Percentiles rank a stretch among this genome's conserved stretches.
These are phyloP conservation scores for Columba janthina DNA, from an alignment of 2,113 vertebrate genomes.

Conservation along the genomic window DNA sequence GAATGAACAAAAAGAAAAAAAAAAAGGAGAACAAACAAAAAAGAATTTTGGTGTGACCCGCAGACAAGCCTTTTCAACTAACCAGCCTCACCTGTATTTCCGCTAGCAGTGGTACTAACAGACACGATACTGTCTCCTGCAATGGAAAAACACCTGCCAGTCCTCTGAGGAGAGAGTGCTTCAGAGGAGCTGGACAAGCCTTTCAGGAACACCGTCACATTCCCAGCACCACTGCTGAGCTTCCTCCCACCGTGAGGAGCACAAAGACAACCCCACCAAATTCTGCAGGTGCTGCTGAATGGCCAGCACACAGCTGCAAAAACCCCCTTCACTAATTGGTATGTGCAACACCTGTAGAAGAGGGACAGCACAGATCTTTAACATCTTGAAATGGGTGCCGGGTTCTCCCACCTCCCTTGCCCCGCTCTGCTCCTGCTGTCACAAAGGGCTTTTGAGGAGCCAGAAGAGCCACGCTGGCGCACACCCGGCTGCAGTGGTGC, in stretches of 20 bases:
- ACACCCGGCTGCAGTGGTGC: fast-evolving
- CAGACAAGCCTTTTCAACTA: not conserved
- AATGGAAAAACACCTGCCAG: not conserved
- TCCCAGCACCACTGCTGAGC: not conserved
- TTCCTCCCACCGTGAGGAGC: not conserved
- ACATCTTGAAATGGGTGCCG: fast-evolving
- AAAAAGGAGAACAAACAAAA: fast-evolving
- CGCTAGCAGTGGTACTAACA: not conserved
- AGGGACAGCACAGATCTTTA: not conserved
- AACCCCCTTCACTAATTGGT: not conserved
- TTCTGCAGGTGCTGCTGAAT: not conserved
- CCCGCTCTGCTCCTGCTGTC: not conserved
- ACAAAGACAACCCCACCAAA: fast-evolving
- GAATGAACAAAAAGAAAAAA: fast-evolving
- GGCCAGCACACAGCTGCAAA: not conserved
- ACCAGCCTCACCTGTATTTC: not conserved
- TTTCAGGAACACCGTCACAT: fast-evolving
- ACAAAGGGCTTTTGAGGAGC: not conserved
- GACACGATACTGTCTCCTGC: not conserved
- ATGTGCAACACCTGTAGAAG: not conserved
- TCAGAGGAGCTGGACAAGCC: not conserved
- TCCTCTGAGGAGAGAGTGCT: not conserved
- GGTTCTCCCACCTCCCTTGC: not conserved
- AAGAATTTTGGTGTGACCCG: not conserved
- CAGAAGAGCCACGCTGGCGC: not conserved